Conservation (phyloP, 2,888 invertebrate species). For the Drosophila longiperda region DNA sequence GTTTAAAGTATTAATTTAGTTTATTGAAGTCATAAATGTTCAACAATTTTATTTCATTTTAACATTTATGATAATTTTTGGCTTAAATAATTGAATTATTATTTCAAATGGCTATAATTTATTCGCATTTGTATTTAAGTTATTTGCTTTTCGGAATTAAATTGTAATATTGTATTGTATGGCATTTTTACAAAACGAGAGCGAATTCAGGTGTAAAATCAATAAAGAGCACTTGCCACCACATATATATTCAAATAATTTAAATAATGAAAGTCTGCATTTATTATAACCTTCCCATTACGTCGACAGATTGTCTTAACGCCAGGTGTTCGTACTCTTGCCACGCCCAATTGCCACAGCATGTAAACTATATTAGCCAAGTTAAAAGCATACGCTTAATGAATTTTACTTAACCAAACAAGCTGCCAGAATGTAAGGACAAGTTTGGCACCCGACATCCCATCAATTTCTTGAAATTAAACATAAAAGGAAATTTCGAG, state of each 20-base stretch:
- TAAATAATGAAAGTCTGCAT: conserved; percentile 3
- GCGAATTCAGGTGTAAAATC: conserved; percentile 17
- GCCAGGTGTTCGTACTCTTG: conserved; percentile 17
- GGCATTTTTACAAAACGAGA: neutral
- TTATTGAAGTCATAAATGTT: neutral
- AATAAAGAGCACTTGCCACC: conserved; percentile 26
- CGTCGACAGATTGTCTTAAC: conserved; percentile 20
- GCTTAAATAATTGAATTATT: neutral
- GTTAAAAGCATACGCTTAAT: conserved; percentile 3
- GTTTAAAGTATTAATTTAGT: neutral
- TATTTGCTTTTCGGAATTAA: neutral
- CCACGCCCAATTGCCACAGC: conserved; percentile 20
- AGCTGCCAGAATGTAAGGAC: neutral
- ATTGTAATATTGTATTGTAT: neutral
- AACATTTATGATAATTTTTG: neutral
- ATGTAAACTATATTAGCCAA: conserved; percentile 9
- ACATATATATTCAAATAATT: neutral
- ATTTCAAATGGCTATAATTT: neutral
- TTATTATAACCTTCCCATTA: neutral
- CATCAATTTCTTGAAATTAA: conserved; percentile 3
- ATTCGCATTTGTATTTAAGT: neutral
- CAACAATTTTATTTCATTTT: neutral
- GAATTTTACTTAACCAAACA: conserved; percentile 36
- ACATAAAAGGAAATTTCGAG: conserved; percentile 8
- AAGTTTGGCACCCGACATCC: neutral